Evolutionary conservation across 2,888 invertebrate species (phyloP).

Genomic region (Cynaeus angustus): DNA sequence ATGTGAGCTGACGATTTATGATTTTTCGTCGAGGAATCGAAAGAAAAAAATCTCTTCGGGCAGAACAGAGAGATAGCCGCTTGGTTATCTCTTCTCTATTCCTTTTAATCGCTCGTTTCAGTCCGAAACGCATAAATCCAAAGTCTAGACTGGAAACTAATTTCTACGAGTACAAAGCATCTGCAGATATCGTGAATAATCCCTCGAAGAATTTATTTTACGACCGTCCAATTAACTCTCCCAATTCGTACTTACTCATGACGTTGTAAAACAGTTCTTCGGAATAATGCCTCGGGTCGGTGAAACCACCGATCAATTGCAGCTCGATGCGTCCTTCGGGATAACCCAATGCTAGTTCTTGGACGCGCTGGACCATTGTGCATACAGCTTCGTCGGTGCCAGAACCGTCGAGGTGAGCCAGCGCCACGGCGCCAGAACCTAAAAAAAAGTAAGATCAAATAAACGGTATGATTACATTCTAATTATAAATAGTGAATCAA

Average conservation of each 20-base stretch:
- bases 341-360: conserved; percentile 88
- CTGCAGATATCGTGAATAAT: conserved; percentile 38
- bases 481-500: too few relatives aligned
- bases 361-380: conserved; percentile 89
- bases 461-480: too few relatives aligned
- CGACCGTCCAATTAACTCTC: conserved; percentile 16
- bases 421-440: conserved; percentile 92
- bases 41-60: conserved; percentile 5
- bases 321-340: conserved; percentile 92
- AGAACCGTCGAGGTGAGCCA: conserved; percentile 89
- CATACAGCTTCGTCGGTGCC: conserved; percentile 89
- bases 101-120: conserved; percentile 19
- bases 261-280: conserved; percentile 92
- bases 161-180: conserved; percentile 27
- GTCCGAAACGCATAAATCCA: conserved; percentile 33
- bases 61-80: conserved; percentile 6
- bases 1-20: conserved; percentile 18
- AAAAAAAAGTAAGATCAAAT: too few relatives aligned
- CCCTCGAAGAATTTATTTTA: conserved; percentile 34
- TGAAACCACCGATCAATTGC: conserved; percentile 93
- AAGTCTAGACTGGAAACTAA: conserved; percentile 32
- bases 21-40: conserved; percentile 12
- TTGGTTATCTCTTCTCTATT: conserved; percentile 7
- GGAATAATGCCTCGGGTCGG: conserved; percentile 89
- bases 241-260: conserved; percentile 80